Evolutionary conservation across 2,113 vertebrate genomes (phyloP).

Genomic region (Notiomystis cincta): DNA sequence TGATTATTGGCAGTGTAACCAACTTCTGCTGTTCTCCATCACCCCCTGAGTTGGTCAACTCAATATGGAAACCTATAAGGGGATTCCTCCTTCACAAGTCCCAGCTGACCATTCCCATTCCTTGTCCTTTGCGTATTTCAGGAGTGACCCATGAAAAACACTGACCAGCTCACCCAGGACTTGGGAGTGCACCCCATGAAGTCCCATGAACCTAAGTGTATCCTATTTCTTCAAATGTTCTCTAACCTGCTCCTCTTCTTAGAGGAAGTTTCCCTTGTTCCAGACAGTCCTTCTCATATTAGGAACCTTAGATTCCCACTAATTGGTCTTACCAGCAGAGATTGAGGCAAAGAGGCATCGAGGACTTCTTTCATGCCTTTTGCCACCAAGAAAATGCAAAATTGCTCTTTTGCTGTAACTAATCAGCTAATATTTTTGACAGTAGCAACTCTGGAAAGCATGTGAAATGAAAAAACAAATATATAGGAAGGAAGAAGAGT

Average conservation of each 20-base stretch:
- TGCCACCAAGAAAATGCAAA: background rate
- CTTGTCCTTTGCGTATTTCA: background rate
- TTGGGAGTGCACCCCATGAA: background rate
- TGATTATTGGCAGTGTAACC: background rate
- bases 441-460: background rate
- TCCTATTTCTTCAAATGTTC: background rate
- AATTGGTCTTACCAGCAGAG: background rate
- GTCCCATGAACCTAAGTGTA: background rate
- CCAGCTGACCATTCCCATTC: background rate
- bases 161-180: background rate
- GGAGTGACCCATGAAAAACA: background rate
- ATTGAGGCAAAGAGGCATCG: background rate
- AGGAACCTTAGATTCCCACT: background rate
- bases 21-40: background rate
- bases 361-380: background rate
- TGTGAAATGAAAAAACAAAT: background rate
- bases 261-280: background rate
- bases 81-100: background rate
- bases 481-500: background rate
- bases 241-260: background rate
- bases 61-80: accelerated
- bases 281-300: background rate
- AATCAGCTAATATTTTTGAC: background rate
- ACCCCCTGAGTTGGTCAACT: background rate
- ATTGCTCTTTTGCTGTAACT: background rate